These are phyloP conservation scores for Corythoichthys intestinalis DNA, from an alignment of 2,113 vertebrate species.

Conservation along the genomic window DNA sequence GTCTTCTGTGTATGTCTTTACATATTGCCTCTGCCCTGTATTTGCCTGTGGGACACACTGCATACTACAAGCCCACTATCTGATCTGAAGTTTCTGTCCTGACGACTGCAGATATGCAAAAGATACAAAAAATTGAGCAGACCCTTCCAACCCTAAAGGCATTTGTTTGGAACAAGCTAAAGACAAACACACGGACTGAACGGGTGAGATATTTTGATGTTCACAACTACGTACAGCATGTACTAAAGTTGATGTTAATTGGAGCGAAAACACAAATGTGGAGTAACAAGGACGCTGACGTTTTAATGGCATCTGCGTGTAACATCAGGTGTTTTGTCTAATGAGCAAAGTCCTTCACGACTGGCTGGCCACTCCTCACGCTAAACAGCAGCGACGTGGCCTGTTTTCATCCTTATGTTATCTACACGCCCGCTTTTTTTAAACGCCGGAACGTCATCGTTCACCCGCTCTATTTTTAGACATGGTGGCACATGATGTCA, in stretches of 20 bases:
- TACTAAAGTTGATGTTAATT: not conserved
- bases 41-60: constrained; percentile 1
- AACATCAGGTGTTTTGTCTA: constrained; percentile 60
- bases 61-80: not conserved
- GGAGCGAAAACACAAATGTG: constrained; percentile 3
- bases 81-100: constrained; percentile 8
- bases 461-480: constrained; percentile 58
- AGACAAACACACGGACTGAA: constrained; percentile 1
- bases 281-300: not conserved
- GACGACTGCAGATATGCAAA: not conserved
- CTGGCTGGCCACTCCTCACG: constrained; percentile 42
- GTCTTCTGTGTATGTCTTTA: not conserved
- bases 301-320: constrained; percentile 38
- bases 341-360: constrained; percentile 42
- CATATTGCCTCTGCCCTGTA: not conserved
- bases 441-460: constrained; percentile 28
- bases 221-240: not conserved
- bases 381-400: constrained; percentile 49
- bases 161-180: not conserved
- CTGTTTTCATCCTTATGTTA: constrained; percentile 49
- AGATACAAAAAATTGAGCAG: not conserved
- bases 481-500: constrained; percentile 54
- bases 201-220: not conserved
- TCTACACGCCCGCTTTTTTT: constrained; percentile 13
- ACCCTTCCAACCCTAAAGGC: not conserved